Evolutionary conservation across 2,888 invertebrate species (phyloP).

Genomic region (Folsomia candida): DNA sequence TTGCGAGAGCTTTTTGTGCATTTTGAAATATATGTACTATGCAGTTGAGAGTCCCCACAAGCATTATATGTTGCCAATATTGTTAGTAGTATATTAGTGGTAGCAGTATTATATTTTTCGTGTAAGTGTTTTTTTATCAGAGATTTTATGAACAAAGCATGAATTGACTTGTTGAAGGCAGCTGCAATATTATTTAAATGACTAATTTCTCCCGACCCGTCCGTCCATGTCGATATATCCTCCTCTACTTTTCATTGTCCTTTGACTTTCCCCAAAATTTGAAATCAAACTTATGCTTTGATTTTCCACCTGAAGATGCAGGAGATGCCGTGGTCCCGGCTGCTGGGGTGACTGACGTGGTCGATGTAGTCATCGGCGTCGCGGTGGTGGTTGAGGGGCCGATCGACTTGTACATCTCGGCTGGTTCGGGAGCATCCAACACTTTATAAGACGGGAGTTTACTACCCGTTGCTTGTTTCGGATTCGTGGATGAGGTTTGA

Average conservation of each 20-base stretch:
- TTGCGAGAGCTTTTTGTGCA: too few species aligned
- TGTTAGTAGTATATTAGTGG: too few species aligned
- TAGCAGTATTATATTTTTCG: neutral
- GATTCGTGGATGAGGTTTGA: slow-evolving; percentile 20
- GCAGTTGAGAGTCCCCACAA: too few species aligned
- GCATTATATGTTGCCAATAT: too few species aligned
- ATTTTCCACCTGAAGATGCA: slow-evolving; percentile 57
- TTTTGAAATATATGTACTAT: too few species aligned
- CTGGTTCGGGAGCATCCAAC: slow-evolving; percentile 54
- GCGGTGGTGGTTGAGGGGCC: too few species aligned
- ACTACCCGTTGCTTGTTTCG: neutral
- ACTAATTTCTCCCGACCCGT: neutral
- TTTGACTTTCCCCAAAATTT: slow-evolving; percentile 68
- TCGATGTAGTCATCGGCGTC: neutral
- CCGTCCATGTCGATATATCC: neutral
- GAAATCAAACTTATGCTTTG: slow-evolving; percentile 75
- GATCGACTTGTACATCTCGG: slow-evolving; percentile 46
- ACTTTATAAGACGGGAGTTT: slow-evolving; percentile 53
- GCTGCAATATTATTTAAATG: neutral
- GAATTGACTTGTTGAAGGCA: neutral
- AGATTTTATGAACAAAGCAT: neutral
- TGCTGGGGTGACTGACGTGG: neutral
- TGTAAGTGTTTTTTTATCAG: neutral
- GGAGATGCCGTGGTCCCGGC: neutral
- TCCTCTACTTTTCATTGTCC: slow-evolving; percentile 37